phyloP scores from a whole-genome alignment of 2,113 vertebrate species.

The Centropristis striata region DNA sequence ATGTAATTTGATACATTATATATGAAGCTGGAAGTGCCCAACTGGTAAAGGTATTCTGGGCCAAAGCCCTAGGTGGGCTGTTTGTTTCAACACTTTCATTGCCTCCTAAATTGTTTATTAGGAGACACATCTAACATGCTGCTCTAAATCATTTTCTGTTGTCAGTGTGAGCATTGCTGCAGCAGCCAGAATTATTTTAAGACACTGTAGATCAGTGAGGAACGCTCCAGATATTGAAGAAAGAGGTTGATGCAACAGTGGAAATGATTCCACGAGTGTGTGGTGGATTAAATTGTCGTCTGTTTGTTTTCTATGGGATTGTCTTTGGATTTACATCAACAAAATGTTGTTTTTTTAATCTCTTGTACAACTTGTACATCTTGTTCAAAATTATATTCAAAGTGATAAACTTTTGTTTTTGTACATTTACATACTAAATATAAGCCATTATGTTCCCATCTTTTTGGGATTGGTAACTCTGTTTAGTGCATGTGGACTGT shows the following conservation, averaged over 20 bases:
- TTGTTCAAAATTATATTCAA: no score
- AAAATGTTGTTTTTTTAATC: neutral
- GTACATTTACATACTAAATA: no score
- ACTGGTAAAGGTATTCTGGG: neutral
- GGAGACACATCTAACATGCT: neutral
- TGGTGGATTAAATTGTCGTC: slow-evolving; percentile 7
- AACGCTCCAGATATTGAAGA: neutral
- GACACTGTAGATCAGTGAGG: neutral
- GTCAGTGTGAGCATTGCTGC: neutral
- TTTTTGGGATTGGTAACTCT: neutral
- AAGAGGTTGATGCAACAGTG: slow-evolving; percentile 3
- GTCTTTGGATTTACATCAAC: neutral
- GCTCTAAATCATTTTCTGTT: neutral
- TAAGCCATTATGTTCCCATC: no score
- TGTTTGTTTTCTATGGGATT: neutral
- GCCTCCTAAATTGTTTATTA: neutral
- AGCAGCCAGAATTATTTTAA: slow-evolving; percentile 12
- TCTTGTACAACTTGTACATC: neutral
- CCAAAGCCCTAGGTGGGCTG: neutral
- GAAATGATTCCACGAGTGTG: neutral
- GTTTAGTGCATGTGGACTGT: neutral
- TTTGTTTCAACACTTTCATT: neutral
- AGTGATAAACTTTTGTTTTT: no score
- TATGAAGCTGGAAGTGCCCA: neutral
- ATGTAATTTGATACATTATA: neutral